Evolutionary conservation across 2,113 vertebrate species (phyloP).

Genomic region (Prolemur simus): DNA sequence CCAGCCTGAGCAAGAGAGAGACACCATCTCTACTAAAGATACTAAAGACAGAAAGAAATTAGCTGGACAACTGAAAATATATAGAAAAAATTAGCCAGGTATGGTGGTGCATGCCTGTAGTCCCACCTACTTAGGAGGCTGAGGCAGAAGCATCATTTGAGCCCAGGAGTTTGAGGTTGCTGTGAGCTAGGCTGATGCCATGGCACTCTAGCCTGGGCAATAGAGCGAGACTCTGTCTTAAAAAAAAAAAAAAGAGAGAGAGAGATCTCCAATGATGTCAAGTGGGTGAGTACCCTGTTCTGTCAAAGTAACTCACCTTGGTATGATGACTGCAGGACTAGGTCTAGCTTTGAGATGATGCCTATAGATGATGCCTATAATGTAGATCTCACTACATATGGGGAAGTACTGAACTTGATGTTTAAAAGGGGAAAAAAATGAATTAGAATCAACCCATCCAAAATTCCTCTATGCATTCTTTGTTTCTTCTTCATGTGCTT

Average conservation of each 20-base stretch:
- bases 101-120: too few relatives aligned
- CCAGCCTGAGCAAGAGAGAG: too few relatives aligned
- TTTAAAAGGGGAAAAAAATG: background rate
- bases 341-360: background rate
- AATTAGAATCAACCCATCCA: background rate
- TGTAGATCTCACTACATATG: background rate
- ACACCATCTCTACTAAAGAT: too few relatives aligned
- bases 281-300: accelerated
- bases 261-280: background rate
- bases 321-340: background rate
- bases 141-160: too few relatives aligned
- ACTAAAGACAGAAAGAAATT: too few relatives aligned
- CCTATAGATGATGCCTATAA: background rate
- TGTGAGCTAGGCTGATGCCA: too few relatives aligned
- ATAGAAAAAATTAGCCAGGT: too few relatives aligned
- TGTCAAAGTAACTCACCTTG: background rate
- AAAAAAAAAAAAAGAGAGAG: background rate
- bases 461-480: background rate
- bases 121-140: too few relatives aligned
- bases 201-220: too few relatives aligned
- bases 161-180: too few relatives aligned
- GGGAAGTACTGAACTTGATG: background rate
- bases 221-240: too few relatives aligned
- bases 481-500: background rate
- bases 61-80: too few relatives aligned